Base-by-base conservation (phyloP, 2,888 invertebrate genomes). In the Stomorhina lunata region DNA sequence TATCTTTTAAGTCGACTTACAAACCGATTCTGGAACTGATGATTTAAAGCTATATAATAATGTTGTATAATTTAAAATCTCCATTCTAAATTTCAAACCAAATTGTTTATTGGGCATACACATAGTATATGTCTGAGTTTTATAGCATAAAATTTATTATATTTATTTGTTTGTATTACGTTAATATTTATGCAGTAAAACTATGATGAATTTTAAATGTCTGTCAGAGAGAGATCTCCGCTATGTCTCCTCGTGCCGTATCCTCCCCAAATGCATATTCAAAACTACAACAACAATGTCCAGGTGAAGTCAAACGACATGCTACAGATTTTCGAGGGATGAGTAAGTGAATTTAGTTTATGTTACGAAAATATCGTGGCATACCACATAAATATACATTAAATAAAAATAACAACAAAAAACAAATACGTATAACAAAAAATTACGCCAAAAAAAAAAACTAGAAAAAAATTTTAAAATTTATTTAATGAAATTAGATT, bases 151-250 rank as follows among this genome's bases (percentile, higher is more conserved):
- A 77, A 71, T 79, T 79, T 66, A 78, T 73, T 77, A 61, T 69
- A 79, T 76, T 82, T 81, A 45, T 72, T 68, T 73, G 45, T 61
- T 73, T 73, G 20, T 37, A 40, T 68, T 72, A 65, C 40, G 57
- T 57, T 65, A 50, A 22, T 45, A 63, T 68, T 80, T 68, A 65
- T 79, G 71, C 72, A 57, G 65, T 78, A 65, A 78, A 78, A 65
- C 65, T 65, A 55, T 78, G 71, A 78, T 72, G 72, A 50, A 72
- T 79, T 79, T 59, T 57, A 66, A 72, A 79, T 72, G 72, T 72
- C 65, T 59, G 57, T 50, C 59, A 65, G 57, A 65, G 15, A 29
- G 15, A 17, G 53, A 72, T 57, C 65, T 59, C 27, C 5, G 17
- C 55, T 55, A 17, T 10, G n/a, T n/a, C n/a, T n/a, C n/a, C n/a